Evolutionary conservation across 2,113 vertebrate species (phyloP), one percentile per base, ranked within the genome.

Genomic region (Pelecanoides urinatrix): DNA sequence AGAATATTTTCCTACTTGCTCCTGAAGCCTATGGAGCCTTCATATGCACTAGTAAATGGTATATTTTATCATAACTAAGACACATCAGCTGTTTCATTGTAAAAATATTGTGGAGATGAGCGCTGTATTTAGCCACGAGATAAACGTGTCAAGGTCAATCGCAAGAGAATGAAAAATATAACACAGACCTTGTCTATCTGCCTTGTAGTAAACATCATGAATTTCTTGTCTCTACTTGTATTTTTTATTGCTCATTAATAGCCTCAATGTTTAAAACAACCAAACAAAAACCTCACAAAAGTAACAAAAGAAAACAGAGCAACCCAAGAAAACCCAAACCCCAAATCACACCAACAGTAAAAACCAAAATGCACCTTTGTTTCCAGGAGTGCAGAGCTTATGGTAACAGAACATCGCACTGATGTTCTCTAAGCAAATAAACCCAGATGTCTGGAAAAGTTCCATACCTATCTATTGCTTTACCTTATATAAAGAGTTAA

Each of bases 301-400:
- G 56, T n/a, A 68, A 30, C 9, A 59, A 61, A 81, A 55, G 7
- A 30, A 27, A n/a, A 38, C 38, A 71, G 70, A 70, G 38, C 6
- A 13, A 42, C 14, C 1, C 10, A 0, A 9, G 21, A 61, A 56
- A 63, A 22, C 2, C 5, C 29, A 34, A 83, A 17, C 6, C 6
- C 34, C 34, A 89, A 84, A 62, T 16, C 45, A 47, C 22, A 85
- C 56, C 25, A 85, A 7, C 15, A 80, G 23, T 20, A 75, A 75
- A 95, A 70, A 10, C 1, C 2, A 73, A 92, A 91, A 70, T 19
- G 15, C 47, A 81, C 6, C 20, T 34, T 30, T 93, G 13, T 50
- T 52, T 92, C n/a, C 47, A 50, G 25, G 32, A 89, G n/a, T 32
- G 59, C 15, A 45, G 42, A 87, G 4, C 14, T 84, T 59, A 59